Evolutionary conservation across 2,113 vertebrate species (phyloP), one percentile per base, ranked within the genome.

Genomic region (Fregata magnificens): DNA sequence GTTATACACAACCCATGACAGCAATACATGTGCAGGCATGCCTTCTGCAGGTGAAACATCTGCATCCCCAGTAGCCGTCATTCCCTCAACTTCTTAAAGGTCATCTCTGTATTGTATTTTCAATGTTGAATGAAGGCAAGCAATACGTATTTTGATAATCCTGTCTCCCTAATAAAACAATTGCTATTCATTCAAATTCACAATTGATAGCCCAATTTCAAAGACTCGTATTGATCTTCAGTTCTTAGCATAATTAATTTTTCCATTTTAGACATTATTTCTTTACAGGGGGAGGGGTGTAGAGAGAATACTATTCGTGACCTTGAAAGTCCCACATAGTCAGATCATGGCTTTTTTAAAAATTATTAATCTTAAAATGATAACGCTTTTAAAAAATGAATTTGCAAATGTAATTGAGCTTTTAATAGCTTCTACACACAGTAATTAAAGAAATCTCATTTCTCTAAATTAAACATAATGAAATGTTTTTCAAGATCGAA

Each of bases 361-460:
- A 86, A 86, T 82, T 93, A 87, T 34, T 82, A 89, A 97, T 96
- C 94, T 96, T 95, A 97, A 97, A 98, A 97, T 82, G 36, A 97
- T 98, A 98, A 96, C 63, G 74, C 96, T 97, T 97, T 95, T 93
- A 34, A 93, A 98, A 98, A 97, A 97, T 95, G 94, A 97, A 98
- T 98, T 98, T 96, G 82, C 87, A 96, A 97, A 97, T 95, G 90
- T 97, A 98, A 98, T 96, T 98, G 97, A 98, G 97, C 96, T 97
- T 97, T 94, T 98, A 98, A 98, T 97, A 98, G 96, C 97, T 97
- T 96, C 94, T 97, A 97, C 95, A 96, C 97, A 97, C 91, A 97
- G 96, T 95, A 98, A 98, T 98, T 98, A 98, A 98, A 98, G 95
- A 98, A 98, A 97, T 97, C 94, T 98, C 94, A 97, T 98, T 98